Evolutionary conservation across 1,140 invertebrate genomes (phyloP), one percentile per base, ranked within the genome.

Genomic region (Drosophila micromelanica): DNA sequence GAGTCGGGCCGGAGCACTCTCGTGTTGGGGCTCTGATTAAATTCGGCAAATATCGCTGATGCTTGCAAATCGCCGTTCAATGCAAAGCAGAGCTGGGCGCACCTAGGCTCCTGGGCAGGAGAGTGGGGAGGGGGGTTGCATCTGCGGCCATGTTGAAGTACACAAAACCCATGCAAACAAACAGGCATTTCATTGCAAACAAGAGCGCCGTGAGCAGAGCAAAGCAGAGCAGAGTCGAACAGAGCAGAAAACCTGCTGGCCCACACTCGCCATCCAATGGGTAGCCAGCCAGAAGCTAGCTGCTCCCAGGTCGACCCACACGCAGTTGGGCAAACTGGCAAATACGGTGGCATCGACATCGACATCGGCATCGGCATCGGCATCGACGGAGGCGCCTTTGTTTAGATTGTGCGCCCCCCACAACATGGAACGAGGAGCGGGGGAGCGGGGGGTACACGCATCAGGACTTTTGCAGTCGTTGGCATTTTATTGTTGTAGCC

Each of bases 131-230:
- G 17, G 27, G 13, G 8, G 52, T 20, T 20, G 35, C 54, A 45
- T 52, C 74, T 63, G 48, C 69, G 60, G 77, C 78, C 82, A 86
- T 86, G 82, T 81, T 86, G 75, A 82, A 86, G 82, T 87, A 87
- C 82, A 86, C 82, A 86, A 86, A 86, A 82, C 84, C 84, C 84
- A 87, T 78, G 82, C 82, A 87, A 86, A 86, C 82, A 86, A 86
- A 86, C 82, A 82, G 84, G 78, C 82, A 86, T 86, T 86, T 81
- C 78, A 86, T 68, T 60, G 82, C 82, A 86, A 87, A 86, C 82
- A 87, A 78, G 62, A 56, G 48, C 23, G 43, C 35, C 13, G 17
- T 20, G 20, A 15, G 52, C 12, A 46, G 15, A 13, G 30, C 3
- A 15, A 13, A 23, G 20, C 20, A 23, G 2, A 23, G 20, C 20